phyloP scores from a whole-genome alignment of 2,888 invertebrate genomes.

The Peribatodes rhomboidaria region DNA sequence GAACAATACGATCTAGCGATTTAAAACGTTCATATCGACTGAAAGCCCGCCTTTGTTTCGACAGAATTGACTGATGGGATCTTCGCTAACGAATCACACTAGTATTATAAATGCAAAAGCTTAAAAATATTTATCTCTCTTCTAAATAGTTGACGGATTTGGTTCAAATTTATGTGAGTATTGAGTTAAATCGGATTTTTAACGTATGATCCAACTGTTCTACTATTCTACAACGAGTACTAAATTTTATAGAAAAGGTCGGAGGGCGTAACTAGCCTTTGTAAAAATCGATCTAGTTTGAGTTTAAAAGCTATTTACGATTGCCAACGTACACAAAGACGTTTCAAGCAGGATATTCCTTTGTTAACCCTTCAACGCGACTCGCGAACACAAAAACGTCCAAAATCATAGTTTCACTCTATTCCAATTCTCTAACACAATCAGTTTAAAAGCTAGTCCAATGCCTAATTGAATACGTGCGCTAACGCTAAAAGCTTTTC shows the following conservation, averaged over 20 bases:
- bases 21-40: constrained; percentile 26
- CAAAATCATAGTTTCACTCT: background rate
- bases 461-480: constrained; percentile 27
- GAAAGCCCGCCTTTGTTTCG: constrained; percentile 30
- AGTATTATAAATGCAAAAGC: background rate
- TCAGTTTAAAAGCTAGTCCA: constrained; percentile 23
- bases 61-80: constrained; percentile 18
- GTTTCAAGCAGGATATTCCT: background rate
- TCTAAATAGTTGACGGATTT: background rate
- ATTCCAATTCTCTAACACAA: constrained; percentile 13
- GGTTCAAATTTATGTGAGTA: background rate
- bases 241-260: background rate
- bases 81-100: background rate
- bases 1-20: constrained; percentile 29
- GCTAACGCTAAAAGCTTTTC: constrained; percentile 22
- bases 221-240: too few species aligned
- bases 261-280: background rate
- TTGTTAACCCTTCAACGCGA: constrained; percentile 6
- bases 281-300: constrained; percentile 28
- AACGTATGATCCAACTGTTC: background rate
- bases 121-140: background rate
- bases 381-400: background rate
- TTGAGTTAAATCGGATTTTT: too few species aligned
- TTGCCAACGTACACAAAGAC: background rate
- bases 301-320: constrained; percentile 21